Conservation (phyloP, 2,888 invertebrate species). For the Strigamia maritima region DNA sequence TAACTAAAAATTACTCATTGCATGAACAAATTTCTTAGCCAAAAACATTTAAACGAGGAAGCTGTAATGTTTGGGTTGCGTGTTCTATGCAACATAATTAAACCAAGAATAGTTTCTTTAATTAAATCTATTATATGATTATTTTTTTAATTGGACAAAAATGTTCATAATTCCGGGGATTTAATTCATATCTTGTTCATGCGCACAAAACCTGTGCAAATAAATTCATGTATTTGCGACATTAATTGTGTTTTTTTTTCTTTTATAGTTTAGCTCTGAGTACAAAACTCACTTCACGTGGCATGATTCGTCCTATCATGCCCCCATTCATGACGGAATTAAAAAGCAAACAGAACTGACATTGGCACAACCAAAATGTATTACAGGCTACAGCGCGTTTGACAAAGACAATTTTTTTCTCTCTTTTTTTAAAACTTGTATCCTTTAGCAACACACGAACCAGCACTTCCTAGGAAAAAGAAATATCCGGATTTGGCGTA, state of each 20-base stretch:
- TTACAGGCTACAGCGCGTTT: background rate
- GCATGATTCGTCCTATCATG: constrained; percentile 40
- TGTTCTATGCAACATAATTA: no score
- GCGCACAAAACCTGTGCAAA: no score
- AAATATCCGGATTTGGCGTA: constrained; percentile 45
- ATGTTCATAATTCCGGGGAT: no score
- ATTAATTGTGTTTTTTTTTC: background rate
- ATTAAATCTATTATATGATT: no score
- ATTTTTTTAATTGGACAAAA: no score
- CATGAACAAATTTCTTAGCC: background rate
- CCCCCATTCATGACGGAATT: constrained; percentile 38
- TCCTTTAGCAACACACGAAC: constrained; percentile 37
- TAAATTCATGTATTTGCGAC: background rate
- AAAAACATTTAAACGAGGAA: no score
- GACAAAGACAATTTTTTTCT: constrained; percentile 11
- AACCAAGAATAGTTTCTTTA: no score
- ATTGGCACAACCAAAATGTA: constrained; percentile 17
- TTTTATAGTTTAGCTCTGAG: constrained; percentile 40
- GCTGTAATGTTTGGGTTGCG: no score
- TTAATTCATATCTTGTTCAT: no score
- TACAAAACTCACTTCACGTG: constrained; percentile 41
- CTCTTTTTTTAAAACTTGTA: background rate
- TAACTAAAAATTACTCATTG: background rate
- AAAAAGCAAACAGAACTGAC: constrained; percentile 28
- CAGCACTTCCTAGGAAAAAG: constrained; percentile 44